Evolutionary conservation across 2,797 vertebrate genomes (phyloP).

Genomic region (Toxotes lorentzi): DNA sequence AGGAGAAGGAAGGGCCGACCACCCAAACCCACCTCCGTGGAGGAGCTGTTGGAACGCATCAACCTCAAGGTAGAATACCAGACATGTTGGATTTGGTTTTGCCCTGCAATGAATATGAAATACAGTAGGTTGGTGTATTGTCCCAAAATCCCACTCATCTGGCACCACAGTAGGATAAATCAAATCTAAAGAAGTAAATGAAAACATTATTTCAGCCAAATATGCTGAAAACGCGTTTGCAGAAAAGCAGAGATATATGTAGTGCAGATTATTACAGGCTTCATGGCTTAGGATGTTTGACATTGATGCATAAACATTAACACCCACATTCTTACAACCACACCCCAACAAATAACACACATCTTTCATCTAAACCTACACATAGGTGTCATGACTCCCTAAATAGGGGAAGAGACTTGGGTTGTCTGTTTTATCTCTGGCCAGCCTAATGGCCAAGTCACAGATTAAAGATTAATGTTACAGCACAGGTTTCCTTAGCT

Average conservation of each 20-base stretch:
- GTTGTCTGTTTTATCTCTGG: conserved; percentile 43
- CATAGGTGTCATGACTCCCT: conserved; percentile 29
- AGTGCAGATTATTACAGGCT: conserved; percentile 52
- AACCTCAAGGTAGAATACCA: conserved; percentile 90
- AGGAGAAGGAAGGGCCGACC: conserved; percentile 93
- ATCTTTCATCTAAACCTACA: conserved; percentile 63
- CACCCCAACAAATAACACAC: conserved; percentile 30
- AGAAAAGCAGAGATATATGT: conserved; percentile 54
- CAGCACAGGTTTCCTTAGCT: conserved; percentile 16
- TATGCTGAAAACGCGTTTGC: conserved; percentile 20
- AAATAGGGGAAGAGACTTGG: conserved; percentile 33
- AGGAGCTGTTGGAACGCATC: conserved; percentile 96
- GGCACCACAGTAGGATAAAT: conserved; percentile 8
- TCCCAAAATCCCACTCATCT: conserved; percentile 3
- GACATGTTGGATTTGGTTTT: neutral
- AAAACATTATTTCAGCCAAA: conserved; percentile 23
- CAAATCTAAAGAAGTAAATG: conserved; percentile 9
- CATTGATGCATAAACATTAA: conserved; percentile 60
- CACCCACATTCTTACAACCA: conserved; percentile 62
- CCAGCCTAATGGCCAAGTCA: conserved; percentile 16
- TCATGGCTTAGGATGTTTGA: conserved; percentile 36
- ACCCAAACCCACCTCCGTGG: conserved; percentile 96
- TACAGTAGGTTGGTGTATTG: neutral
- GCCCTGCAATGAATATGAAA: neutral
- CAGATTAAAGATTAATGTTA: conserved; percentile 47